A percentile compares a stretch with the other conserved stretches of the same genome.
phyloP scores from a whole-genome alignment of 2,113 vertebrate genomes.

The Varanus komodoensis region DNA sequence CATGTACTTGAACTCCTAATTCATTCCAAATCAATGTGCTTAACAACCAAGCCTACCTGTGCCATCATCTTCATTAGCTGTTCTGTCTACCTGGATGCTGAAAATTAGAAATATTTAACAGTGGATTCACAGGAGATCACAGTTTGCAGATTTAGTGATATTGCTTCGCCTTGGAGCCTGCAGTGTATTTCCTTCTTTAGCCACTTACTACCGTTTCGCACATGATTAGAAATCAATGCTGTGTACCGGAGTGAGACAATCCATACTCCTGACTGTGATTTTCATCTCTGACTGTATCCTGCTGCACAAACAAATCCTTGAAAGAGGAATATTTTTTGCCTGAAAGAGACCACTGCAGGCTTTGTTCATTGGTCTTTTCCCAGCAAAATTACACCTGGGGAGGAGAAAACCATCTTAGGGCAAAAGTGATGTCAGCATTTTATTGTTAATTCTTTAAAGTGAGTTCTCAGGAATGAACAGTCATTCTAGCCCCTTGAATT shows the following conservation, averaged over 20 bases:
- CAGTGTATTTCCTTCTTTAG: slow-evolving; percentile 3
- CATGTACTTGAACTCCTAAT: neutral
- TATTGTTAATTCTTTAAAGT: neutral
- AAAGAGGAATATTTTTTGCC: neutral
- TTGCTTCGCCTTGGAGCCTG: neutral
- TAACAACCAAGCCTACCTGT: neutral
- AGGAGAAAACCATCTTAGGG: neutral
- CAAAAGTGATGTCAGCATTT: neutral
- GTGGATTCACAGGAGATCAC: neutral
- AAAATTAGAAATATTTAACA: neutral
- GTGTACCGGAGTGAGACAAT: neutral
- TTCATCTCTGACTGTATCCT: neutral
- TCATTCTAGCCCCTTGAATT: neutral
- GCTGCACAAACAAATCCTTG: neutral
- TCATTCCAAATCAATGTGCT: neutral
- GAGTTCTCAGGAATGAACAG: neutral
- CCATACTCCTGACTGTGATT: neutral
- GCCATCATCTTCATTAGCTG: neutral
- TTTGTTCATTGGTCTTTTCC: neutral
- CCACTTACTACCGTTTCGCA: neutral
- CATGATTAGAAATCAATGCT: neutral
- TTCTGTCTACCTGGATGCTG: neutral
- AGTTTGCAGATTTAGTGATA: neutral
- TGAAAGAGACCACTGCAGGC: neutral
- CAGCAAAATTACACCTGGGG: neutral